A percentile compares a stretch with the other conserved stretches of the same genome.
These are phyloP conservation scores for Malacosoma neustria DNA, from an alignment of 2,888 invertebrate genomes.

Conservation along the genomic window DNA sequence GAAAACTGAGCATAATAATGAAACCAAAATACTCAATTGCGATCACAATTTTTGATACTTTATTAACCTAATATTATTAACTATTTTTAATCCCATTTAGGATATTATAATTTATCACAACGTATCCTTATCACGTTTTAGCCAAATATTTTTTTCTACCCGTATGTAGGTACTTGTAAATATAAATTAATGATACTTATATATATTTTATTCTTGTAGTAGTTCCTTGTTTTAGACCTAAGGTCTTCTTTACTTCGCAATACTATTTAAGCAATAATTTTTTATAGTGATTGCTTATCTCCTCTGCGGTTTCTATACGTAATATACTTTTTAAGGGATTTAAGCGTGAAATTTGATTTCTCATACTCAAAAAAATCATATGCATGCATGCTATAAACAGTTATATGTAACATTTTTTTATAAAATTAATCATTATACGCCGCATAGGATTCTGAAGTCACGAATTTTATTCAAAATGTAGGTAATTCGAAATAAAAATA, in stretches of 20 bases:
- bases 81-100: slow-evolving; percentile 33
- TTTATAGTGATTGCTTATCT: slow-evolving; percentile 34
- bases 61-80: slow-evolving; percentile 31
- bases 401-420: too few relatives aligned
- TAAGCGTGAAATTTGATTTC: too few relatives aligned
- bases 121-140: slow-evolving; percentile 67
- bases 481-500: too few relatives aligned
- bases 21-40: slow-evolving; percentile 58
- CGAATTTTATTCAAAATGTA: too few relatives aligned
- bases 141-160: slow-evolving; percentile 69
- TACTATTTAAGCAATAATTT: slow-evolving; percentile 70
- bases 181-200: slow-evolving; percentile 34
- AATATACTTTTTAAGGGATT: background rate
- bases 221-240: slow-evolving; percentile 62
- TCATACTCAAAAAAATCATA: too few relatives aligned
- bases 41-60: slow-evolving; percentile 52
- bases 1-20: slow-evolving; percentile 44
- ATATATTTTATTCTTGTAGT: slow-evolving; percentile 62
- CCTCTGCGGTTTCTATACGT: background rate
- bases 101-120: slow-evolving; percentile 43
- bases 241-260: slow-evolving; percentile 67
- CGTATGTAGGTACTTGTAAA: slow-evolving; percentile 63
- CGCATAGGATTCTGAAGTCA: too few relatives aligned
- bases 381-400: too few relatives aligned
- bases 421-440: too few relatives aligned